These are phyloP conservation scores for Lontra canadensis DNA, from an alignment of 2,113 vertebrate species.

Conservation along the genomic window DNA sequence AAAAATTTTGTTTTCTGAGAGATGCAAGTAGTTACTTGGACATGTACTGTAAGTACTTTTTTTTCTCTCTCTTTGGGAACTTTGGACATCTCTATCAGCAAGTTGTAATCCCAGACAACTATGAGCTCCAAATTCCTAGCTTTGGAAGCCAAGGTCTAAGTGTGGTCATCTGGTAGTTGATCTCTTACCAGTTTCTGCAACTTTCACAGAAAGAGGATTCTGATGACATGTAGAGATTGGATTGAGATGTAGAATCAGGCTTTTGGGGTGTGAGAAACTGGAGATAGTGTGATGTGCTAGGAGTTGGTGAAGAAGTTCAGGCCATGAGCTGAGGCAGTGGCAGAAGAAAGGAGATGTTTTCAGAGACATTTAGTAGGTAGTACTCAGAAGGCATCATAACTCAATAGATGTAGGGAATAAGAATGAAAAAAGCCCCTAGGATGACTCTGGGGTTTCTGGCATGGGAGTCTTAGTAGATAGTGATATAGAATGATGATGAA, in stretches of 20 bases:
- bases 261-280: not conserved
- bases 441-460: not conserved
- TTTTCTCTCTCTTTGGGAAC: slow-evolving; percentile 3
- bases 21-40: slow-evolving; percentile 59
- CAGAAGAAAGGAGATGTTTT: not conserved
- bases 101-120: slow-evolving; percentile 18
- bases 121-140: not conserved
- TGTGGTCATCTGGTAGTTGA: not conserved
- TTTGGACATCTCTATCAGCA: not conserved
- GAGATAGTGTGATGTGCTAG: not conserved
- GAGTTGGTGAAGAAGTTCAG: not conserved
- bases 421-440: not conserved
- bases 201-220: not conserved
- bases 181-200: not conserved
- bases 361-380: not conserved
- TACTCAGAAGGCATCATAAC: not conserved
- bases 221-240: not conserved
- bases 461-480: not conserved
- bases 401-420: slow-evolving; percentile 7
- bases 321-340: not conserved
- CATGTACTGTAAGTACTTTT: slow-evolving; percentile 57
- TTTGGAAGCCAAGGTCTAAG: not conserved
- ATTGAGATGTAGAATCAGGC: not conserved
- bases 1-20: slow-evolving; percentile 54
- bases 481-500: not conserved